Base-by-base conservation (phyloP, 2,888 invertebrate genomes). In the Temnothorax ravouxi region DNA sequence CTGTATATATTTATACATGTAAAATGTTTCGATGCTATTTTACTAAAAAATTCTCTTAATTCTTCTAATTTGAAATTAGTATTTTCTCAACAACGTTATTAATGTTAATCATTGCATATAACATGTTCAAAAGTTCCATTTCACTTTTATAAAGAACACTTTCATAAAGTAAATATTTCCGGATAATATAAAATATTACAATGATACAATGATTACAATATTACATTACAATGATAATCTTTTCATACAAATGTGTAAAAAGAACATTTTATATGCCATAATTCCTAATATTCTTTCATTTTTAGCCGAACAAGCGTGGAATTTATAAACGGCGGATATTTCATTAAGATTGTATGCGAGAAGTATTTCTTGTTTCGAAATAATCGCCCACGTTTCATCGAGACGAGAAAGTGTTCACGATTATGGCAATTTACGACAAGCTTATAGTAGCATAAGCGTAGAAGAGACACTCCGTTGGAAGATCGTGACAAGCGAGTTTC, bases 351-450 rank as follows among this genome's bases (percentile, higher is more conserved):
- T 41, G 29, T 34, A 8, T 25, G 74, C 8, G 29, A 75, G 44
- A 47, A 21, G 15, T 75, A 50, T 75, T 75, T 75, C 47, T 50
- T 15, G 47, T 75, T 61, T 75, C 34, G 47, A 75, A 62, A 75
- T 62, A 62, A 50, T 47, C 21, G 34, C 75, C 62, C n/a, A 75
- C 75, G 34, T 61, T 47, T 75, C 84, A 84, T 86, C 80, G 74
- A 64, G 77, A 75, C 84, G 89, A 89, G 89, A 89, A 89, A 89
- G 88, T 88, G 84, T 47, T 61, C 52, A 87, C 21, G 87, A 89
- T 89, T 89, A 88, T 88, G 84, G 87, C 85, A 89, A 89, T 85
- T 88, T 84, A 83, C 83, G 59, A 89, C 84, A 87, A 88, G 88
- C 71, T 25, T 87, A 89, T 87, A 89, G 87, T 81, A 84, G 76